Evolutionary conservation across 2,797 vertebrate genomes (phyloP).

Genomic region (Gymnothorax reevesii): DNA sequence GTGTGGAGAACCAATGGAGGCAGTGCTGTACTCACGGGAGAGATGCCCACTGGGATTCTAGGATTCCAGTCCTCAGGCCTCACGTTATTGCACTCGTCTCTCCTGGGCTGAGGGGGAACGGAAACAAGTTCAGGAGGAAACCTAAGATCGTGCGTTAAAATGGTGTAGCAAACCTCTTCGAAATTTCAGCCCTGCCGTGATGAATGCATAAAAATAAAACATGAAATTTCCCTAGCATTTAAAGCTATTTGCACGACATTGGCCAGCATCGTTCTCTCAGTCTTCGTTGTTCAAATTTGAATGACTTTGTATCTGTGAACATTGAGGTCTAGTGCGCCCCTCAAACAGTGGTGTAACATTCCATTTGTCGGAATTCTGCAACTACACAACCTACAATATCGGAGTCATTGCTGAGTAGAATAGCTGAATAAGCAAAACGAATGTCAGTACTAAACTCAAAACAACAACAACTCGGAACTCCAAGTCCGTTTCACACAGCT

Average conservation of each 20-base stretch:
- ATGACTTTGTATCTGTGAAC: neutral
- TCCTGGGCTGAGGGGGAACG: slow-evolving; percentile 66
- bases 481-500: neutral
- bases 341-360: neutral
- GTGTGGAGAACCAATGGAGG: neutral
- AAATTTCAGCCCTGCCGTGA: slow-evolving; percentile 40
- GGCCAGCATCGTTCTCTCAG: neutral
- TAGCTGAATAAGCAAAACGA: neutral
- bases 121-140: slow-evolving; percentile 41
- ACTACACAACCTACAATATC: neutral
- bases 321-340: neutral
- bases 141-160: slow-evolving; percentile 26
- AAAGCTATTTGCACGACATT: neutral
- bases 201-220: neutral
- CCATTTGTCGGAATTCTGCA: neutral
- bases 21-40: slow-evolving; percentile 70
- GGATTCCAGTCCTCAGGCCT: slow-evolving; percentile 81
- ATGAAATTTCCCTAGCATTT: neutral
- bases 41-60: slow-evolving; percentile 79
- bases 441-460: too few relatives aligned
- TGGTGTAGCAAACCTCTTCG: neutral
- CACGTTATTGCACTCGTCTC: slow-evolving; percentile 79
- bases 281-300: neutral
- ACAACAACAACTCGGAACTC: neutral
- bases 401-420: neutral